Evolutionary conservation across 2,888 invertebrate species (phyloP), one percentile per base, ranked within the genome.

Genomic region (Argynnis bischoffii): DNA sequence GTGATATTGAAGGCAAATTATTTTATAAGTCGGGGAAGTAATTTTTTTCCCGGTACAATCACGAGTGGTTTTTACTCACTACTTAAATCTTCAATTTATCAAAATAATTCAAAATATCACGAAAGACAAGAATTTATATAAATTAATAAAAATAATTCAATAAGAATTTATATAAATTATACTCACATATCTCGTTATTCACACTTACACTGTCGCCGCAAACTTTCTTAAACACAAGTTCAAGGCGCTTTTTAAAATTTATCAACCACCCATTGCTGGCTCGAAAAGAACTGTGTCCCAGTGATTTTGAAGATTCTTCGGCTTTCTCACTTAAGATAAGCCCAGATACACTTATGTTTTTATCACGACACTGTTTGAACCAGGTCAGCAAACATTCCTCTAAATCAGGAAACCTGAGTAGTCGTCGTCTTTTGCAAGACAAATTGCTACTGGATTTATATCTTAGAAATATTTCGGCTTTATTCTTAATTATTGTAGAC

Each of bases 261-360:
- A 66, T 55, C 48, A 77, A 56, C 76, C 77, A 77, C 31, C 76
- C 74, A 53, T 74, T 72, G 64, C 73, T 75, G 66, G 73, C 73
- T 21, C 53, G n/a, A 35, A 72, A 72, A 64, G 18, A 50, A 53
- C n/a, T 47, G 56, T 50, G 8, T 70, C 67, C 67, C 65, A 69
- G 54, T 59, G 65, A 60, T 57, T 65, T 69, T 13, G 69, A 35
- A 31, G 66, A 69, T 35, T 48, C 48, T 68, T 66, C n/a, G 41
- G 66, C 69, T 51, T 72, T 72, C 59, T 65, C 69, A 21, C 56
- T 41, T 57, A 72, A 63, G 21, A 69, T 14, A 41, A 59, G 55
- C 15, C 72, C 68, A 66, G 51, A 51, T 63, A 63, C 59, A 21
- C 63, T 61, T 26, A 66, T 69, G 48, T 69, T 69, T 55, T 64